phyloP scores from a whole-genome alignment of 2,888 invertebrate species.

The Syritta pipiens region DNA sequence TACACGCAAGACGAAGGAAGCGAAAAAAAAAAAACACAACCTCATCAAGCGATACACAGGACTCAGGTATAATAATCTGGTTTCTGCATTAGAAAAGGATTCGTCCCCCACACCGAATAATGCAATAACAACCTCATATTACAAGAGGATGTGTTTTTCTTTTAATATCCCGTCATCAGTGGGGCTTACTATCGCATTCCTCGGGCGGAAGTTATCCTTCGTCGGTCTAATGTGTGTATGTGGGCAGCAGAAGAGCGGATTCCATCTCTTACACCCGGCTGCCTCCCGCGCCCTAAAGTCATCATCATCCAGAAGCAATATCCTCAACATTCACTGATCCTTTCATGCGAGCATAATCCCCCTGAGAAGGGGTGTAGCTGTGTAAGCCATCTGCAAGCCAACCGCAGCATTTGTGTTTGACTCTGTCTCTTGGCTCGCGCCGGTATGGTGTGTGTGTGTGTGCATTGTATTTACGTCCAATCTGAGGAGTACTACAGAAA shows the following conservation, averaged over 20 bases:
- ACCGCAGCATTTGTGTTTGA: background rate
- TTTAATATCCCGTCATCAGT: constrained; percentile 32
- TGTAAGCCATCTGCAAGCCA: constrained; percentile 2
- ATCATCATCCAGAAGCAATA: constrained; percentile 12
- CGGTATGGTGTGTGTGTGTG: background rate
- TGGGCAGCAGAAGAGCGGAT: too few species aligned
- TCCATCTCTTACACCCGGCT: too few species aligned
- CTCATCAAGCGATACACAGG: background rate
- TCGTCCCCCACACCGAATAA: constrained; percentile 5
- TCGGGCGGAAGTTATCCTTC: background rate
- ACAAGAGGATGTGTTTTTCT: constrained; percentile 25
- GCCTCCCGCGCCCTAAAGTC: too few species aligned
- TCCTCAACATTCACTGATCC: constrained; percentile 29
- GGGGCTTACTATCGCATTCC: constrained; percentile 1
- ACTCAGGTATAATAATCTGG: background rate
- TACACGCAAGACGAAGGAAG: too few species aligned
- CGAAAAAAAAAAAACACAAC: too few species aligned
- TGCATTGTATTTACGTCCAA: constrained; percentile 41
- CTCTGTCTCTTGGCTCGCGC: background rate
- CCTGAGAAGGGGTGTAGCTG: constrained; percentile 25
- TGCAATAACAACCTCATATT: constrained; percentile 26
- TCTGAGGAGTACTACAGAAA: constrained; percentile 24
- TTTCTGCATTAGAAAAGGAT: background rate
- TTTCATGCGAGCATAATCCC: constrained; percentile 34
- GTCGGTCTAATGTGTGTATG: background rate